phyloP scores from a whole-genome alignment of 1,140 invertebrate species.

The Cyphomyrmex costatus region DNA sequence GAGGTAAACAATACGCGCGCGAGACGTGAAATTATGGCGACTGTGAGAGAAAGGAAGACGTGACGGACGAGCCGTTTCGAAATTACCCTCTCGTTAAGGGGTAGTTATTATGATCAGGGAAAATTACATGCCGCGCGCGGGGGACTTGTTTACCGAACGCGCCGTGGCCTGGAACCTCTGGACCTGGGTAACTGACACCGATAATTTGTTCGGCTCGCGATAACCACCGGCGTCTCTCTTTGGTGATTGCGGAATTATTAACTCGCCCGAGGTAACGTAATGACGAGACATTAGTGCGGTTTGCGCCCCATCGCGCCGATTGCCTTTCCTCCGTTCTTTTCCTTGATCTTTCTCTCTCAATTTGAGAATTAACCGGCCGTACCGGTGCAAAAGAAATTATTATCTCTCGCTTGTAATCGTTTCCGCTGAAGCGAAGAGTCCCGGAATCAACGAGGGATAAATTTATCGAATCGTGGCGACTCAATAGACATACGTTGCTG shows the following conservation, averaged over 20 bases:
- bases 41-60: neutral
- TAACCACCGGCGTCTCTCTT: slow-evolving; percentile 42
- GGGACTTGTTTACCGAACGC: slow-evolving; percentile 53
- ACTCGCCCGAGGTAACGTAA: slow-evolving; percentile 61
- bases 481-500: neutral
- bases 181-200: slow-evolving; percentile 30
- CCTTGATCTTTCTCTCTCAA: slow-evolving; percentile 28
- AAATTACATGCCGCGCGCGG: slow-evolving; percentile 59
- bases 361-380: slow-evolving; percentile 55
- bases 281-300: slow-evolving; percentile 63
- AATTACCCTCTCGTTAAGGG: slow-evolving; percentile 68
- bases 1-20: slow-evolving; percentile 65
- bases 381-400: neutral
- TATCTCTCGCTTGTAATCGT: neutral
- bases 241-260: slow-evolving; percentile 67
- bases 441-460: slow-evolving; percentile 11
- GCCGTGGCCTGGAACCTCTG: neutral
- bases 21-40: slow-evolving; percentile 56
- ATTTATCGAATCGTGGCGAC: slow-evolving; percentile 12
- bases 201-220: slow-evolving; percentile 55
- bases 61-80: slow-evolving; percentile 54
- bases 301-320: slow-evolving; percentile 28
- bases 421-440: slow-evolving; percentile 23
- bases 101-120: slow-evolving; percentile 68
- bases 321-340: slow-evolving; percentile 17